Evolutionary conservation across 2,888 invertebrate genomes (phyloP), one percentile per base, ranked within the genome.

Genomic region (Exephanes ischioxanthus): DNA sequence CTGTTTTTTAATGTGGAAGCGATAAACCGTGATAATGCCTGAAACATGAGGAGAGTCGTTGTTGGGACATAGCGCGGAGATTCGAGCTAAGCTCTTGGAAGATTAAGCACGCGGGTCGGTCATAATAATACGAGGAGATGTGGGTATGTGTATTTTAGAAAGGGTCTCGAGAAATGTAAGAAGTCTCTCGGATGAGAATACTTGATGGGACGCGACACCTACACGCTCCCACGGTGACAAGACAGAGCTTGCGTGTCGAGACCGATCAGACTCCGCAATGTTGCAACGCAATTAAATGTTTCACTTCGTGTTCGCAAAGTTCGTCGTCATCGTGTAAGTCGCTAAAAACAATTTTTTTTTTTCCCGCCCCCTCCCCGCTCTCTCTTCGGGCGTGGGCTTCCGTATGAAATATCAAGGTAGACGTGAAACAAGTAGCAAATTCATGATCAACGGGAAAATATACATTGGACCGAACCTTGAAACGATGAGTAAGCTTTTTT

Each of bases 171-270:
- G 33, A 63, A 63, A 51, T 51, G 33, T 33, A n/a, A 9, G 19
- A 63, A 63, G 53, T 48, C 45, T 63, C 63, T 33, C 33, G 63
- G 30, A 63, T 63, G 63, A 63, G 63, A 63, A 30, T 63, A 30
- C 61, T 26, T 48, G 73, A 75, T 33, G 75, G 63, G 48, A 63
- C 45, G 9, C 30, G 61, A 73, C 61, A 48, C 75, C 75, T 48
- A 75, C 75, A 48, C 63, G 61, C 75, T 66, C 51, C 48, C 63
- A 51, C 63, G 61, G 48, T 75, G 75, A 48, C 75, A 63, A 22
- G 30, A 30, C n/a, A 26, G 7, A 63, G 48, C 51, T 75, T 33
- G 63, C 63, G 73, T 75, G 63, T 45, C 45, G 33, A 45, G 75
- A 66, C 63, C 19, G 63, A 58, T 61, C 30, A 63, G 30, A 26